These are phyloP conservation scores for Pionites leucogaster DNA, from an alignment of 2,113 vertebrate species.

Conservation along the genomic window DNA sequence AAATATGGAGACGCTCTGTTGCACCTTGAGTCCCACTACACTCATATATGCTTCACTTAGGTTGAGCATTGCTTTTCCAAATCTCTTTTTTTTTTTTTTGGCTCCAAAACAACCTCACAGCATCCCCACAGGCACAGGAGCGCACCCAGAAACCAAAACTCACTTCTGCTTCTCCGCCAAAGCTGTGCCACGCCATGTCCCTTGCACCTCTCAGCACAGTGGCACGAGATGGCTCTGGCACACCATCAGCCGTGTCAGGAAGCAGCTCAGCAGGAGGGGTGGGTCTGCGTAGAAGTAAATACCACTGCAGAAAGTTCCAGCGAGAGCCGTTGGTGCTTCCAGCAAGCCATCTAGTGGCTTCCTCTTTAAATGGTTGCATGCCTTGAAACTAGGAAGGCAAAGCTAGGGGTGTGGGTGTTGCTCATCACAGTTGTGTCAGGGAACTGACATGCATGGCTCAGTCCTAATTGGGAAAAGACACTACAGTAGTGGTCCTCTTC, in stretches of 20 bases:
- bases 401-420: not conserved
- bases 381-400: not conserved
- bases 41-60: fast-evolving
- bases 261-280: not conserved
- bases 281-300: not conserved
- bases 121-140: fast-evolving
- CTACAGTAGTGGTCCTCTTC: not conserved
- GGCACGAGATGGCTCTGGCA: fast-evolving
- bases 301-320: conserved; percentile 33
- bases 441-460: not conserved
- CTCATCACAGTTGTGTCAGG: fast-evolving
- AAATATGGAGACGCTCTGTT: not conserved
- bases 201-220: fast-evolving
- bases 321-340: not conserved
- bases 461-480: not conserved
- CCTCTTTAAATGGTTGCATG: not conserved
- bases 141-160: not conserved
- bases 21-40: not conserved
- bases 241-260: fast-evolving
- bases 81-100: not conserved
- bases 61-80: not conserved
- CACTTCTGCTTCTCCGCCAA: not conserved
- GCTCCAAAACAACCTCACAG: not conserved
- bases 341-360: conserved; percentile 68
- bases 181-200: fast-evolving